Evolutionary conservation across 2,888 invertebrate genomes (phyloP), one percentile per base, ranked within the genome.

Genomic region (Yponomeuta malinellus): DNA sequence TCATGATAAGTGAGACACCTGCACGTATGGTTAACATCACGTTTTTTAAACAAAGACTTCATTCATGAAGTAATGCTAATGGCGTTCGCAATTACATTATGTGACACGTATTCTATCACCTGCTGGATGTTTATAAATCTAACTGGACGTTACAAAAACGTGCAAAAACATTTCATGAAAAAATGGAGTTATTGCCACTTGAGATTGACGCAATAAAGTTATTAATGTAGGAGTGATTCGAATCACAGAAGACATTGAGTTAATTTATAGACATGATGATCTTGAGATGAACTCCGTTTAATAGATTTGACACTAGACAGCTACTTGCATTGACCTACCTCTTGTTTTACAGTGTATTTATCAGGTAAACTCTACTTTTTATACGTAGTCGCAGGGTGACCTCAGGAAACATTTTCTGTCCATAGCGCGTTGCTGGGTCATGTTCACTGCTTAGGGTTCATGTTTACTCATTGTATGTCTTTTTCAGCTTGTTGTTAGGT

Each of bases 271-370:
- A 31, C 29, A 15, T 23, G 68, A 48, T 68, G 68, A 68, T 68
- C 68, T 68, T 68, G 68, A 68, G 68, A 68, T 68, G 68, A 52
- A 68, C 52, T 23, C 23, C 31, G 12, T 33, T 48, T 12, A 68
- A 52, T 68, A 31, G 68, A 68, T 68, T 31, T 52, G 68, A 68
- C 68, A 68, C 52, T 43, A 12, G 33, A n/a, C 31, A 29, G 23
- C 33, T 65, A 29, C 29, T 31, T 65, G 65, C 10, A 59, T 59
- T 33, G 33, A 31, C 65, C 65, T 65, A 65, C 65, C 5, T 63
- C 43, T 43, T 43, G 43, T 5, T 43, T 8, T 8, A 43, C 43
- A 5, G 43, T 43, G 3, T 8, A 1, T 43, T 43, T 43, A 43
- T 43, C 43, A 43, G 43, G 3, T 43, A 43, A 4, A 33, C 33